A percentile compares a stretch with the other conserved stretches of the same genome.
phyloP scores from a whole-genome alignment of 1,140 invertebrate genomes.

The Steinernema khuongi region DNA sequence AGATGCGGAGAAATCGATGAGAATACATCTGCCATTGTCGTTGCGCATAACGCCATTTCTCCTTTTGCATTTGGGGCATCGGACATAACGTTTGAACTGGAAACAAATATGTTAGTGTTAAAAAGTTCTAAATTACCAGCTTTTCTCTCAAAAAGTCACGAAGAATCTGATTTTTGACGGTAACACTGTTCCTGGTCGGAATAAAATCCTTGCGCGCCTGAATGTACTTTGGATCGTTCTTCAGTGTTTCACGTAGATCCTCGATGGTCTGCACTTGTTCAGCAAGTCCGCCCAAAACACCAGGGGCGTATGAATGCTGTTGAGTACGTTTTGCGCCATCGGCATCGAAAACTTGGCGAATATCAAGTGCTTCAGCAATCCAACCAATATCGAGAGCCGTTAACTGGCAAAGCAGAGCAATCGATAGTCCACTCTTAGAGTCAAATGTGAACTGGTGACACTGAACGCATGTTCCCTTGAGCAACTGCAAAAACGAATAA shows the following conservation, averaged over 20 bases:
- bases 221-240: slow-evolving; percentile 53
- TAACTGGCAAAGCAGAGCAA: slow-evolving; percentile 66
- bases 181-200: slow-evolving; percentile 34
- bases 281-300: neutral
- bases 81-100: slow-evolving; percentile 47
- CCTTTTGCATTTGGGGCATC: slow-evolving; percentile 53
- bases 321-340: neutral
- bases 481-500: slow-evolving; percentile 60
- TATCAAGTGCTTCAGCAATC: slow-evolving; percentile 55
- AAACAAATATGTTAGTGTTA: slow-evolving; percentile 19
- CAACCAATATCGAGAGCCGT: slow-evolving; percentile 68
- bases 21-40: slow-evolving; percentile 40
- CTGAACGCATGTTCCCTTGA: slow-evolving; percentile 65
- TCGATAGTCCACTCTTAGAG: slow-evolving; percentile 32
- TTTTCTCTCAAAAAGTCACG: slow-evolving; percentile 27
- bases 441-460: slow-evolving; percentile 61
- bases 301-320: no score
- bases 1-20: slow-evolving; percentile 47
- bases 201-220: no score
- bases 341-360: slow-evolving; percentile 64
- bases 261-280: neutral
- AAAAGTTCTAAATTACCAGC: slow-evolving; percentile 24
- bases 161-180: slow-evolving; percentile 30
- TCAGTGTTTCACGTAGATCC: slow-evolving; percentile 59
- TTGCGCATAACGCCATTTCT: slow-evolving; percentile 49